phyloP scores from a whole-genome alignment of 2,113 vertebrate genomes.

The Muscicapa adusta region DNA sequence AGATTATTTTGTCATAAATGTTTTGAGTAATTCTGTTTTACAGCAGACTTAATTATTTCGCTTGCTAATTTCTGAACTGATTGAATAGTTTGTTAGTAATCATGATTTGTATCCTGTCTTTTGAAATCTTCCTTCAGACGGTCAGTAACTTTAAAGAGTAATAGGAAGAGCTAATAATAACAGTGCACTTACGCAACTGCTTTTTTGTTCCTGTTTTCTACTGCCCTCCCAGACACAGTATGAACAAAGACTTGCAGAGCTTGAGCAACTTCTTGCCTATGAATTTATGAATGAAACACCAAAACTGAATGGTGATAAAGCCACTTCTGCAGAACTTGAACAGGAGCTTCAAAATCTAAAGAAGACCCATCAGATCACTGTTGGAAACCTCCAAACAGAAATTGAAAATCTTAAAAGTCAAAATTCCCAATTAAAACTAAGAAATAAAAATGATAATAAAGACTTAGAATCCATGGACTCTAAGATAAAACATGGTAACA shows the following conservation, averaged over 20 bases:
- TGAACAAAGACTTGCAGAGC: conserved; percentile 82
- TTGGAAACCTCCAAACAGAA: conserved; percentile 76
- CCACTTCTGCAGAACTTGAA: conserved; percentile 56
- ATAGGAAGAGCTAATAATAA: neutral
- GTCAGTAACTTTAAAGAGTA: neutral
- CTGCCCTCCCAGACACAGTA: conserved; percentile 81
- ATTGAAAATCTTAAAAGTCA: conserved; percentile 72
- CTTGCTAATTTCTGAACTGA: neutral
- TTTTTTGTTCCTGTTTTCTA: neutral
- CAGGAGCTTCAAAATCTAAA: conserved; percentile 73
- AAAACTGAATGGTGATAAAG: neutral
- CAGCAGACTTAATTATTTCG: neutral
- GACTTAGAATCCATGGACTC: conserved; percentile 56
- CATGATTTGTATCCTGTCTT: neutral
- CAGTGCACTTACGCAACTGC: neutral
- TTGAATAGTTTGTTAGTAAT: neutral
- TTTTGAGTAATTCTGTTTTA: neutral
- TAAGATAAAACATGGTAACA: conserved; percentile 72
- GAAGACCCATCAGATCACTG: conserved; percentile 61
- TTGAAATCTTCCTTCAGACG: neutral
- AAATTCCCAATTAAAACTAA: conserved; percentile 67
- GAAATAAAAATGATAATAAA: conserved; percentile 41
- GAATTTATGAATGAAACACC: conserved; percentile 42
- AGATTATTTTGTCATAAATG: neutral
- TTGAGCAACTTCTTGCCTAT: conserved; percentile 80